Evolutionary conservation across 2,888 invertebrate species (phyloP).

Genomic region (Morinoia aosen): DNA sequence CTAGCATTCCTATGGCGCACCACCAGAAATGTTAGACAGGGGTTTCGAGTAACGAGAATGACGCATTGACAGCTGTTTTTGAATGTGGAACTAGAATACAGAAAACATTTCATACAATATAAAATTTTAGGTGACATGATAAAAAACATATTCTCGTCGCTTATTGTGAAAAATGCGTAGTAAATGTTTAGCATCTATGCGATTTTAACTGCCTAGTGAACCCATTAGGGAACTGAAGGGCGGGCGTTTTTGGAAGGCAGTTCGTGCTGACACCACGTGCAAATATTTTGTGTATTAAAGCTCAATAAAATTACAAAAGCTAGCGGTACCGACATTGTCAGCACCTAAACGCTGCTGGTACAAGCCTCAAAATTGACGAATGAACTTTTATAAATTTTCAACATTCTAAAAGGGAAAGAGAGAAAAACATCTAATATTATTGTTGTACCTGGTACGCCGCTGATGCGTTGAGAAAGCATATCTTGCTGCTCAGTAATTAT

Average conservation of each 20-base stretch:
- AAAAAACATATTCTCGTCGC: too few relatives aligned
- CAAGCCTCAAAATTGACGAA: not conserved
- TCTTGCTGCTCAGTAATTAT: not conserved
- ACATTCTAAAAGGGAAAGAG: not conserved
- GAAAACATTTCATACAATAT: too few relatives aligned
- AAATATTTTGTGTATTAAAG: not conserved
- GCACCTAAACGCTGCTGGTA: not conserved
- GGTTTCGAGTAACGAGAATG: too few relatives aligned
- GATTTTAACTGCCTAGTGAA: not conserved
- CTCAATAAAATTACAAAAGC: not conserved
- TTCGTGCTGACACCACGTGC: not conserved
- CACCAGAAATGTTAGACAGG: too few relatives aligned
- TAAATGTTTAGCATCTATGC: not conserved
- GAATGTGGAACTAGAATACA: too few relatives aligned
- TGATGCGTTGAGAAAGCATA: not conserved
- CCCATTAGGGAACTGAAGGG: not conserved
- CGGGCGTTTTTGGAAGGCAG: not conserved
- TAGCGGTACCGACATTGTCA: not conserved
- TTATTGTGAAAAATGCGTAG: not conserved
- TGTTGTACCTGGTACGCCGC: not conserved
- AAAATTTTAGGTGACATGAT: too few relatives aligned
- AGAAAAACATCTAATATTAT: not conserved
- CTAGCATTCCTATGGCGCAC: not conserved
- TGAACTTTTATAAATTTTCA: not conserved
- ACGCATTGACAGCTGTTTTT: too few relatives aligned